Evolutionary conservation across 2,113 vertebrate genomes (phyloP).

Genomic region (Notarius lentiginosus): DNA sequence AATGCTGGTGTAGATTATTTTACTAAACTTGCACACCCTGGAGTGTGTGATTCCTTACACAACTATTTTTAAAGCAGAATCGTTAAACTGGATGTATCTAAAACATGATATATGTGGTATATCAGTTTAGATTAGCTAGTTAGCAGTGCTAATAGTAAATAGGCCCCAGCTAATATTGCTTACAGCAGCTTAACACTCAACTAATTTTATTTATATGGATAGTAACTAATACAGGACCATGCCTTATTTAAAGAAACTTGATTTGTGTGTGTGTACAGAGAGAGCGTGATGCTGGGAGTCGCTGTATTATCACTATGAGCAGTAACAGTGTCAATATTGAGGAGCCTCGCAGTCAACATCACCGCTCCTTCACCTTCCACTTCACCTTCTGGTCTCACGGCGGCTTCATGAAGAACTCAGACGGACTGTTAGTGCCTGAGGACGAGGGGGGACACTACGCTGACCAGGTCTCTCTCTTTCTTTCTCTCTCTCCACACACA

Average conservation of each 20-base stretch:
- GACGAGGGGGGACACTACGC: constrained; percentile 71
- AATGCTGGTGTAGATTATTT: too few species aligned
- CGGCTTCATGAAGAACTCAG: constrained; percentile 69
- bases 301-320: constrained; percentile 75
- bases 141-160: neutral
- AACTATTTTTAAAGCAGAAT: neutral
- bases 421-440: constrained; percentile 69
- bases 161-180: neutral
- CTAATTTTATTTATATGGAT: neutral
- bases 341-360: constrained; percentile 69
- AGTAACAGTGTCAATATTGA: constrained; percentile 70
- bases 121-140: neutral
- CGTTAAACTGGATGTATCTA: too few species aligned
- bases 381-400: constrained; percentile 76
- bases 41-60: neutral
- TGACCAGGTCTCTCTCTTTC: constrained; percentile 73
- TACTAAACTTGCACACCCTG: too few species aligned
- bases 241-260: neutral
- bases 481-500: too few species aligned
- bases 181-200: neutral
- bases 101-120: neutral
- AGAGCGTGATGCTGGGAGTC: constrained; percentile 78
- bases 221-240: neutral
- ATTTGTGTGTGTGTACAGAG: constrained; percentile 55
- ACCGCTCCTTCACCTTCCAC: constrained; percentile 76